Percentiles rank a stretch among this genome's conserved stretches.
phyloP scores from a whole-genome alignment of 2,888 invertebrate species.

The Agriopis aurantiaria region DNA sequence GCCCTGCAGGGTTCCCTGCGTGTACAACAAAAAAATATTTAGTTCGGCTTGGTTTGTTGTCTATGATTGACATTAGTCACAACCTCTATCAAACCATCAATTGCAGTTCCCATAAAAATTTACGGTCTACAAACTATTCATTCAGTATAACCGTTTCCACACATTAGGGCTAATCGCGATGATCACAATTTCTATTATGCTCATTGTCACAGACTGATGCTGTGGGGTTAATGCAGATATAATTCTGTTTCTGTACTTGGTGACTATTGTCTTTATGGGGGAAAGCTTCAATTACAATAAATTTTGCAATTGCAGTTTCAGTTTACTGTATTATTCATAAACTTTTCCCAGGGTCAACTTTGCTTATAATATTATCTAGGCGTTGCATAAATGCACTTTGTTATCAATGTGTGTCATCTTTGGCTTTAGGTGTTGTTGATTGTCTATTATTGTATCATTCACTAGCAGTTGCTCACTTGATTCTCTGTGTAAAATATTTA shows the following conservation, averaged over 20 bases:
- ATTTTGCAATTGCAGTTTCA: background rate
- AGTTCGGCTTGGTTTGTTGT: background rate
- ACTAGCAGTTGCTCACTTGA: too few relatives aligned
- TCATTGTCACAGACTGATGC: constrained; percentile 39
- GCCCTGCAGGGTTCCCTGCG: too few relatives aligned
- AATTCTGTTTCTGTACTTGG: constrained; percentile 35
- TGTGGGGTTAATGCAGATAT: constrained; percentile 44
- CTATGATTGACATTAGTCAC: background rate
- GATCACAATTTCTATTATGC: constrained; percentile 52
- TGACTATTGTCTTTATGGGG: constrained; percentile 12
- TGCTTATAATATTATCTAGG: too few relatives aligned
- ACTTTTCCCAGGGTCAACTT: too few relatives aligned
- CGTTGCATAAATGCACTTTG: too few relatives aligned
- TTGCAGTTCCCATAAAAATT: constrained; percentile 46
- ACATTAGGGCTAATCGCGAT: constrained; percentile 53
- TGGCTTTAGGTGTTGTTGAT: too few relatives aligned
- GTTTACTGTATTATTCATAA: background rate
- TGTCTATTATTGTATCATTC: too few relatives aligned
- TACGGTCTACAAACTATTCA: constrained; percentile 51
- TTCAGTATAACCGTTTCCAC: constrained; percentile 40
- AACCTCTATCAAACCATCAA: constrained; percentile 1
- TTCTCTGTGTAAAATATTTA: too few relatives aligned
- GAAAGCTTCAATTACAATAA: constrained; percentile 8
- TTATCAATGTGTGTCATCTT: too few relatives aligned
- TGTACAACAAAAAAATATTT: too few relatives aligned